phyloP scores from a whole-genome alignment of 2,113 vertebrate genomes.

The Oplegnathus fasciatus region DNA sequence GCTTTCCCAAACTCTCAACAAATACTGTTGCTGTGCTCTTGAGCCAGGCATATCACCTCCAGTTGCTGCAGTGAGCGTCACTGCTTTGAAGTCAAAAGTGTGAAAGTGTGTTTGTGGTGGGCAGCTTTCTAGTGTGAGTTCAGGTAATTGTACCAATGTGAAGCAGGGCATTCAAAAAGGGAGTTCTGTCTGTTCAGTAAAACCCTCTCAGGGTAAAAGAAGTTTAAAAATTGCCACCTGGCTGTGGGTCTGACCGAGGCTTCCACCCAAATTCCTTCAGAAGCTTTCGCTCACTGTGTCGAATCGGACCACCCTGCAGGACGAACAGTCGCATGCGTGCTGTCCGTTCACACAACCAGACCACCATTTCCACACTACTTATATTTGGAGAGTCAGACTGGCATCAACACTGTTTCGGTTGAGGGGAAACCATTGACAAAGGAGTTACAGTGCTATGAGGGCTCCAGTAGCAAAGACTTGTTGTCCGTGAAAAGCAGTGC shows the following conservation, averaged over 20 bases:
- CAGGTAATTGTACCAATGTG: constrained; percentile 24
- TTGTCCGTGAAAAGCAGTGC: constrained; percentile 35
- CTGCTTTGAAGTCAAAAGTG: constrained; percentile 7
- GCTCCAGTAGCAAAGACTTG: constrained; percentile 12
- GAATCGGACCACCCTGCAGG: constrained; percentile 76
- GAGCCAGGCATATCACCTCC: constrained; percentile 1
- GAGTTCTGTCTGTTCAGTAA: constrained; percentile 7
- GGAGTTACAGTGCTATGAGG: constrained; percentile 25
- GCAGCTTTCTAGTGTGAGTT: constrained; percentile 4
- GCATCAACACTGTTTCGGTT: constrained; percentile 16
- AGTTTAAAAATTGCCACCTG: constrained; percentile 38
- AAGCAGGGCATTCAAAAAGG: not conserved
- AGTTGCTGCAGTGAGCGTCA: not conserved
- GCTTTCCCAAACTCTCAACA: constrained; percentile 53
- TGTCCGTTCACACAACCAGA: constrained; percentile 27
- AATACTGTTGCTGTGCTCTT: constrained; percentile 29
- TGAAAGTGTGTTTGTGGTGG: constrained; percentile 3
- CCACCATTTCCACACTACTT: constrained; percentile 37
- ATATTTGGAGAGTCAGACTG: constrained; percentile 26
- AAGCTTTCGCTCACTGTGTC: constrained; percentile 41
- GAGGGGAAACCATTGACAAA: constrained; percentile 28
- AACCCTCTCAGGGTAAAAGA: constrained; percentile 7
- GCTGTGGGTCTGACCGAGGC: constrained; percentile 21
- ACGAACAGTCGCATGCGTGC: constrained; percentile 21
- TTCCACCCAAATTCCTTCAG: constrained; percentile 55